A percentile compares a stretch with the other conserved stretches of the same genome.
Evolutionary conservation across 2,113 vertebrate species (phyloP).

Genomic region (Myiopsitta monachus): DNA sequence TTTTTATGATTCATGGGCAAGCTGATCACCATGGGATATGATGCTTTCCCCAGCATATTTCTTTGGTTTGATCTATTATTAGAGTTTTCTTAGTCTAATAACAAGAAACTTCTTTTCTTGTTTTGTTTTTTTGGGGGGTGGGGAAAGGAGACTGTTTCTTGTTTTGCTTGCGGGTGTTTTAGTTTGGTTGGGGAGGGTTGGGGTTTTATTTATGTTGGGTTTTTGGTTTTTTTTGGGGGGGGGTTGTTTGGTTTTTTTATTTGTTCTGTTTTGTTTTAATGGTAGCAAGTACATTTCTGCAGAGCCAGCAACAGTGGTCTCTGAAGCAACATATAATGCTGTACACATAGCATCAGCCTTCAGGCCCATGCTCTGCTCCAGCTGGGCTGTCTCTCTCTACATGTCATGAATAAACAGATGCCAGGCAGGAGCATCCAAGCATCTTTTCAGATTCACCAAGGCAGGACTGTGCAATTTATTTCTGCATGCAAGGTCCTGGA

Average conservation of each 20-base stretch:
- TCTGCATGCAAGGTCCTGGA: background rate
- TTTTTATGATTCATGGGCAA: background rate
- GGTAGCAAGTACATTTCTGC: background rate
- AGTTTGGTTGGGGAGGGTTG: background rate
- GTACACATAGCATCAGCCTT: background rate
- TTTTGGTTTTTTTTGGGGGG: background rate
- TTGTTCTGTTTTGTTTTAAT: background rate
- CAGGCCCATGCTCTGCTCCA: background rate
- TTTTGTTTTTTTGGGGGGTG: background rate
- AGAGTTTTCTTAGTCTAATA: background rate
- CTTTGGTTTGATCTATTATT: background rate
- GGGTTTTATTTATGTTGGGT: background rate
- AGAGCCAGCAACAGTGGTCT: background rate
- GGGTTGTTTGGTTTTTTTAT: background rate
- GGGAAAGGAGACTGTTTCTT: background rate
- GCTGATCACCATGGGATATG: background rate
- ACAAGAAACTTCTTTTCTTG: background rate
- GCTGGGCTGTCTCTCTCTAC: background rate
- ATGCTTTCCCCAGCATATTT: background rate
- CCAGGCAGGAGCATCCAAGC: background rate
- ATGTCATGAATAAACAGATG: background rate
- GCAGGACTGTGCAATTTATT: background rate
- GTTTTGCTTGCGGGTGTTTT: background rate
- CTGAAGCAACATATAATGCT: background rate
- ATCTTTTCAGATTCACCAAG: background rate